phyloP scores from a whole-genome alignment of 2,113 vertebrate species.

The Mus spicilegus region DNA sequence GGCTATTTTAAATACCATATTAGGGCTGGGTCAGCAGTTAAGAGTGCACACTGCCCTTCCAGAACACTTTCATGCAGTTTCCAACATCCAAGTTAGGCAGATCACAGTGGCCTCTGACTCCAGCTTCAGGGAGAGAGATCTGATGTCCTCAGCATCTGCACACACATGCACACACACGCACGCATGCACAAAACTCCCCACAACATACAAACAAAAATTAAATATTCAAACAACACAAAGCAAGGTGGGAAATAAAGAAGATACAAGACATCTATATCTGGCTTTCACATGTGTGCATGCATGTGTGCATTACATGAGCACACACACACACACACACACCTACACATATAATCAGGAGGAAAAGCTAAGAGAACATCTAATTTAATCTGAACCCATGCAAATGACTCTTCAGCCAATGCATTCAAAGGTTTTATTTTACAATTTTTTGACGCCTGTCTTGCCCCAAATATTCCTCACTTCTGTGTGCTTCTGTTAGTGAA shows the following conservation, averaged over 20 bases:
- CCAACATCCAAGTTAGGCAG: not conserved
- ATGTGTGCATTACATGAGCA: not conserved
- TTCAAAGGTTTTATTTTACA: not conserved
- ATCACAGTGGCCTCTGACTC: not conserved
- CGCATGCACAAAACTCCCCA: not conserved
- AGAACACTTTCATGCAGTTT: not conserved
- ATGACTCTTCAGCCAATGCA: not conserved
- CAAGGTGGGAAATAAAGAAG: not conserved
- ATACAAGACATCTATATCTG: not conserved
- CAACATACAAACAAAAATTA: not conserved
- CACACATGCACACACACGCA: not conserved
- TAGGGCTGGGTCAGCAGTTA: not conserved
- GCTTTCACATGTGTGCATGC: not conserved
- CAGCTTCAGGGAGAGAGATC: not conserved
- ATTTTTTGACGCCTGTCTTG: not conserved
- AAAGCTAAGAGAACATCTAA: not conserved
- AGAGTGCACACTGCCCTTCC: not conserved
- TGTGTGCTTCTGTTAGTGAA: not conserved
- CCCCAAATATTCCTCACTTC: constrained; percentile 47
- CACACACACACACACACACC: not conserved
- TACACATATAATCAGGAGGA: not conserved
- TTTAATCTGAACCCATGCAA: constrained; percentile 44
- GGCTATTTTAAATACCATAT: not conserved
- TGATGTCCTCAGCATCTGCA: not conserved
- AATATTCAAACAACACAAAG: not conserved